phyloP scores from a whole-genome alignment of 1,140 invertebrate genomes.

The Sipha flava region DNA sequence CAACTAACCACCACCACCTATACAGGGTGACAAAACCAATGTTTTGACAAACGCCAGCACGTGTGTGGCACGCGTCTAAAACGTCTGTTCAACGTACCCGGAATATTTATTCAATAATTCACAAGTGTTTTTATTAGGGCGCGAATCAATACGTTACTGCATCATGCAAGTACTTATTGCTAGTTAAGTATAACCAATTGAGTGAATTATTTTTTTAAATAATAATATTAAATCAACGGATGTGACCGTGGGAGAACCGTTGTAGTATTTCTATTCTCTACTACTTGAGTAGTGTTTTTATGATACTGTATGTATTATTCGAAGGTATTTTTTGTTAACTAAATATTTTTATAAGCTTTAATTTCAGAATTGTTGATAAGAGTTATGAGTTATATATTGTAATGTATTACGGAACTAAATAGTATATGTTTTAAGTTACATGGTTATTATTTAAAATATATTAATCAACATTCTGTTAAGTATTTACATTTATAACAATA shows the following conservation, averaged over 20 bases:
- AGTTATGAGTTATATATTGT: too few relatives aligned
- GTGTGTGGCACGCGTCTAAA: not conserved
- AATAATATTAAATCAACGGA: not conserved
- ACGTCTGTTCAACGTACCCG: not conserved
- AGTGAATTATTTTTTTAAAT: not conserved
- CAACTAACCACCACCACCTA: too few relatives aligned
- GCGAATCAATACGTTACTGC: constrained; percentile 8
- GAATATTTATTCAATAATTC: constrained; percentile 22
- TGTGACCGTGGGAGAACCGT: not conserved
- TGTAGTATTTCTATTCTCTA: not conserved
- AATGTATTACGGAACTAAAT: too few relatives aligned
- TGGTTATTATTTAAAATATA: too few relatives aligned
- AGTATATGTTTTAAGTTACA: not conserved
- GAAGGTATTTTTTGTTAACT: not conserved
- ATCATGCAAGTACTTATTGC: constrained; percentile 12
- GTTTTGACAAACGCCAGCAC: constrained; percentile 8
- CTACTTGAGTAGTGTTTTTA: not conserved
- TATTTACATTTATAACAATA: not conserved
- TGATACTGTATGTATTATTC: not conserved
- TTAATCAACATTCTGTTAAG: too few relatives aligned
- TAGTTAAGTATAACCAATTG: not conserved
- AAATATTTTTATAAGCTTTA: not conserved
- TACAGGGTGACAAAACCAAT: not conserved
- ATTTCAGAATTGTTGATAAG: not conserved
- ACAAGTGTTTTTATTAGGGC: not conserved